Percentiles rank a stretch among this genome's conserved stretches.
Evolutionary conservation across 2,888 invertebrate genomes (phyloP).

Genomic region (Leptopilina drosophilae): DNA sequence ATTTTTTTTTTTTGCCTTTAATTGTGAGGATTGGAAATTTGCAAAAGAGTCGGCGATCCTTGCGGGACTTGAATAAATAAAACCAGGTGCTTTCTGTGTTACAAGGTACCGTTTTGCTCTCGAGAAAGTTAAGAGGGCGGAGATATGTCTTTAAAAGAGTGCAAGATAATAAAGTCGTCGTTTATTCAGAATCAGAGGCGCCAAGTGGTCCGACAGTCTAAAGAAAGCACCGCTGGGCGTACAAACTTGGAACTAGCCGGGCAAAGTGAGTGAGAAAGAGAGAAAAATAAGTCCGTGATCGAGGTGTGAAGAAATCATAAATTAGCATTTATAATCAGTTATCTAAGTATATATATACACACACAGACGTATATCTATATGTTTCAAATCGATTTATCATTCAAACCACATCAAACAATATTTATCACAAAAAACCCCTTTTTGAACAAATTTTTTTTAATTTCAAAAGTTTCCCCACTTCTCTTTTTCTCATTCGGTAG

Average conservation of each 20-base stretch:
- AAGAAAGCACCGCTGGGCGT: constrained; percentile 51
- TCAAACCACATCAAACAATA: not conserved
- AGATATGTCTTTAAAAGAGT: constrained; percentile 49
- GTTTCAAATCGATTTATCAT: constrained; percentile 56
- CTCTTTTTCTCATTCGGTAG: not conserved
- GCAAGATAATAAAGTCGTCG: constrained; percentile 62
- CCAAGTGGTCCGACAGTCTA: constrained; percentile 58
- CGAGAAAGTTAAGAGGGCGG: constrained; percentile 47
- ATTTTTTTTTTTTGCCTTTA: not conserved
- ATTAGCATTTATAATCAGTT: constrained; percentile 70
- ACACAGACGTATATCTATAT: constrained; percentile 41
- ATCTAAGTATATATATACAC: constrained; percentile 52
- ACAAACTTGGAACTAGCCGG: constrained; percentile 53
- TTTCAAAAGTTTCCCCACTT: no score
- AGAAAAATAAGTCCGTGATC: constrained; percentile 42
- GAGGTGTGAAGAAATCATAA: constrained; percentile 66
- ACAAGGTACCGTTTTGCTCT: constrained; percentile 42
- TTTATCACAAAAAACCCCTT: no score
- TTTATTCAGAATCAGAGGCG: constrained; percentile 60
- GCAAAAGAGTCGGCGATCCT: not conserved
- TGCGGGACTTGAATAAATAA: not conserved
- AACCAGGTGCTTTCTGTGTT: not conserved
- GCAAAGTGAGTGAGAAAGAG: constrained; percentile 46
- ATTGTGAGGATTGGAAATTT: not conserved
- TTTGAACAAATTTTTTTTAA: no score